Evolutionary conservation across 2,113 vertebrate species (phyloP), one percentile per base, ranked within the genome.

Genomic region (Phyllostomus hastatus): DNA sequence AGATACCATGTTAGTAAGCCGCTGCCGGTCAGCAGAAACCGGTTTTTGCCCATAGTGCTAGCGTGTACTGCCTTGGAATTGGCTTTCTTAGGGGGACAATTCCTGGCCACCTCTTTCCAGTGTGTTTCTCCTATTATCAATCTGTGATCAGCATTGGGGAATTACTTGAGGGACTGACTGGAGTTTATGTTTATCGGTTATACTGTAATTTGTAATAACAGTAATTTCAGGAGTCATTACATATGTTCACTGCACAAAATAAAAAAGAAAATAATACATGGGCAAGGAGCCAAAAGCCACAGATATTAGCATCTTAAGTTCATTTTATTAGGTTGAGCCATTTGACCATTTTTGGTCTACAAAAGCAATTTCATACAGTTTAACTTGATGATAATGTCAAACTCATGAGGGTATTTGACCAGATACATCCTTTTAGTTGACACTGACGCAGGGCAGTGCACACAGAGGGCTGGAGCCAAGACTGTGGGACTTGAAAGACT

Each of bases 151-250:
- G 66, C 88, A 88, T 85, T 95, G 73, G 33, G 35, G 61, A 84
- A 50, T 69, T 88, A 46, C 54, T 91, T 43, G 50, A 80, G 78
- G 64, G 69, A 67, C 26, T 52, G 64, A 80, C 14, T 72, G 38
- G 57, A 91, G n/a, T 90, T 96, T 79, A 15, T 66, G 43, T n/a
- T 87, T 90, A 69, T 38, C 88, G 41, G 28, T 72, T 95, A 67
- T 52, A 64, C 31, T 84, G 26, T 64, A 93, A n/a, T 90, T 93
- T 95, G 33, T 82, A 54, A 86, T 75, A 90, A 70, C 78, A 57
- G 66, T 76, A 64, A 81, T 48, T 93, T 67, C 54, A 87, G 57
- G 35, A 75, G n/a, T 41, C 10, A 48, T 67, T 90, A 61, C 28
- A 46, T 90, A 90, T 35, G 67, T 89, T 19, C 78, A 35, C 67